phyloP scores from a whole-genome alignment of 2,113 vertebrate species.

The Lagopus muta region DNA sequence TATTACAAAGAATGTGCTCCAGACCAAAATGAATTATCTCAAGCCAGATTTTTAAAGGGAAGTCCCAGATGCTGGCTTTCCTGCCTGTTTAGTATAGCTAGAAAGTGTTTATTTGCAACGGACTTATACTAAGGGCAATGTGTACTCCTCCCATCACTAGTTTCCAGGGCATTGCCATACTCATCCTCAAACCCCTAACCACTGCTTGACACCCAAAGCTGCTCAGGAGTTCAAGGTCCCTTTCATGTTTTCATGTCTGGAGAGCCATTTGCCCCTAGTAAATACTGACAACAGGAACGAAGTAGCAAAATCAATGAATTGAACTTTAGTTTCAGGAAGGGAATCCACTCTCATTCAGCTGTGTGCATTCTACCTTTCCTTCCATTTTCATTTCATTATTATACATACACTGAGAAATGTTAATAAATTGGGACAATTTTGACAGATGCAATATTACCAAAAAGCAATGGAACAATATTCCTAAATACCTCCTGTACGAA shows the following conservation, averaged over 20 bases:
- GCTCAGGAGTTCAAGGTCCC: background rate
- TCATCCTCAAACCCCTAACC: background rate
- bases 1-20: background rate
- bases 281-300: background rate
- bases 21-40: background rate
- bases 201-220: background rate
- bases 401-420: background rate
- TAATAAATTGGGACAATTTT: background rate
- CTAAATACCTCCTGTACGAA: background rate
- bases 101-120: background rate
- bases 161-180: background rate
- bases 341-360: background rate
- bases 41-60: background rate
- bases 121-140: background rate
- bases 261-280: background rate
- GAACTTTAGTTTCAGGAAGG: background rate
- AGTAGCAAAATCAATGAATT: background rate
- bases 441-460: background rate
- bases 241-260: background rate
- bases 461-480: background rate
- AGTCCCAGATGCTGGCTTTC: background rate
- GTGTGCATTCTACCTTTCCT: background rate
- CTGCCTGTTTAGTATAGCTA: background rate
- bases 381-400: background rate
- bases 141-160: background rate